Conservation (phyloP, 2,888 invertebrate genomes). For the Spodoptera littoralis region DNA sequence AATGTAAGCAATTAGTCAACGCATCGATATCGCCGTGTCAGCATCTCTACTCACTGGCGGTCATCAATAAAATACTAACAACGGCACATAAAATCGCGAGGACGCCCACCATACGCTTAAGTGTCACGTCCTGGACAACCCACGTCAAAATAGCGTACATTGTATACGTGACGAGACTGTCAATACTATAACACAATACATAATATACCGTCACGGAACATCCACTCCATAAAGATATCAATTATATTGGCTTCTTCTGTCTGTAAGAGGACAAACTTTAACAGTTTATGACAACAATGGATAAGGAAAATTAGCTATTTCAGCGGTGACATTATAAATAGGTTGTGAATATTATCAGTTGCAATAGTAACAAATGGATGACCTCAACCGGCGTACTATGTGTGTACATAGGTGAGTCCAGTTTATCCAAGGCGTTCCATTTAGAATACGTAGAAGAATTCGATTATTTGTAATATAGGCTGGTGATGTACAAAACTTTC, state of each 20-base stretch:
- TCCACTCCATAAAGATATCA: slow-evolving; percentile 44
- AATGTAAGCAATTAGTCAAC: slow-evolving; percentile 85
- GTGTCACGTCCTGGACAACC: slow-evolving; percentile 55
- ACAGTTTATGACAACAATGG: slow-evolving; percentile 50
- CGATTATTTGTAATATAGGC: slow-evolving; percentile 10
- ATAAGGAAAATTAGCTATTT: slow-evolving; percentile 48
- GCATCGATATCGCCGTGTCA: slow-evolving; percentile 76
- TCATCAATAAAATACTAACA: slow-evolving; percentile 64
- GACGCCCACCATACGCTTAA: slow-evolving; percentile 41
- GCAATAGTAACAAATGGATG: slow-evolving; percentile 17
- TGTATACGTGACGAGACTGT: slow-evolving; percentile 64
- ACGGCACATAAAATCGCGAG: slow-evolving; percentile 51
- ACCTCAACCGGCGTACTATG: slow-evolving; percentile 27
- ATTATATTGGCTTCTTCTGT: slow-evolving; percentile 41
- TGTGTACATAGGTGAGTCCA: slow-evolving; percentile 11
- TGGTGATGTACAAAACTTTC: slow-evolving; percentile 36
- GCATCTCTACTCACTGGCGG: slow-evolving; percentile 68
- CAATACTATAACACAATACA: slow-evolving; percentile 66
- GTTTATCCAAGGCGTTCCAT: background rate
- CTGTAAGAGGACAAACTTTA: slow-evolving; percentile 39
- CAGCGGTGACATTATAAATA: slow-evolving; percentile 38
- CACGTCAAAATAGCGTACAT: slow-evolving; percentile 59
- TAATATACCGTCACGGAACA: slow-evolving; percentile 60
- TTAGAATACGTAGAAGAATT: slow-evolving; percentile 9
- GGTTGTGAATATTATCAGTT: slow-evolving; percentile 1